phyloP scores from a whole-genome alignment of 2,113 vertebrate genomes.

The Egretta garzetta region DNA sequence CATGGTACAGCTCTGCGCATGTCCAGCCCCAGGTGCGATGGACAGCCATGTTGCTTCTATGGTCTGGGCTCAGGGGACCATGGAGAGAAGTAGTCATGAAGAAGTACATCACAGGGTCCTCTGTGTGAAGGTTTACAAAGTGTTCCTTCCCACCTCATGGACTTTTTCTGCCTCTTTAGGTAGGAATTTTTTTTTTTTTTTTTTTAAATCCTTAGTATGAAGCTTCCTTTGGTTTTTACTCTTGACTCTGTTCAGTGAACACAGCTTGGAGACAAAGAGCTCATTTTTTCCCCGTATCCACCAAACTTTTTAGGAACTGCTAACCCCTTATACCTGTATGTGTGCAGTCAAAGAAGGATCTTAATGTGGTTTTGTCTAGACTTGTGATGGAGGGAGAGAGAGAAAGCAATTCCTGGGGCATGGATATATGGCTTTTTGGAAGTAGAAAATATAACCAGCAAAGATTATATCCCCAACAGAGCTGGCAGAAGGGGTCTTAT shows the following conservation, averaged over 20 bases:
- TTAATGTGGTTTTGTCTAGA: conserved; percentile 14
- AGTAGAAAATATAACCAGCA: neutral
- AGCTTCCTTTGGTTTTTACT: neutral
- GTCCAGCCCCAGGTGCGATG: neutral
- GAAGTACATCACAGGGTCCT: rapidly evolving
- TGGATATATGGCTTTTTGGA: neutral
- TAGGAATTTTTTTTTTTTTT: neutral
- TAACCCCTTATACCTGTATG: neutral
- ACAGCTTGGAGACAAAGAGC: neutral
- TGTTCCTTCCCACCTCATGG: neutral
- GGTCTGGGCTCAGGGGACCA: neutral
- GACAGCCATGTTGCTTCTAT: rapidly evolving
- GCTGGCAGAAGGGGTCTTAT: neutral
- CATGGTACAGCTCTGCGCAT: rapidly evolving
- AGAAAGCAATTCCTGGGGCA: neutral
- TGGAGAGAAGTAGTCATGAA: neutral
- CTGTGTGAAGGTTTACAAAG: neutral
- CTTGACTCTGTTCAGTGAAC: neutral
- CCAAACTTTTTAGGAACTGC: neutral
- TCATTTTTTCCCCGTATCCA: neutral
- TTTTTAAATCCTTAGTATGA: neutral
- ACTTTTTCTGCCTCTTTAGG: neutral
- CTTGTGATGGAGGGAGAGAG: neutral
- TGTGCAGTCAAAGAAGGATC: neutral
- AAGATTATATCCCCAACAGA: neutral